These are phyloP conservation scores for Orthosia incerta DNA, from an alignment of 2,888 invertebrate species.

Conservation along the genomic window DNA sequence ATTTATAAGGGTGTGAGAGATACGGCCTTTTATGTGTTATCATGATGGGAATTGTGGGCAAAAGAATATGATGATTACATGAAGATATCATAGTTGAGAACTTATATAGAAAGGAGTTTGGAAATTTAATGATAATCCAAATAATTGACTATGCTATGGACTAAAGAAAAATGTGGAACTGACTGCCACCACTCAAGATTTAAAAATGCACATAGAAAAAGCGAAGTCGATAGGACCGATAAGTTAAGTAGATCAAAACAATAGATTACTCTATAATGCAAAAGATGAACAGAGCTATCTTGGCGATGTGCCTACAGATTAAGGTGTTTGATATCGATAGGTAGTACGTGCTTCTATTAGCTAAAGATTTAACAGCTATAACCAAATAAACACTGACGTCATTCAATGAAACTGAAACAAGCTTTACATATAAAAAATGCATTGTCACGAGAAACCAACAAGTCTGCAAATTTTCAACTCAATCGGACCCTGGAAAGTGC, in stretches of 20 bases:
- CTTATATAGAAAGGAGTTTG: too few species aligned
- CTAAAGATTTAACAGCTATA: too few species aligned
- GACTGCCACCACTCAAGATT: neutral
- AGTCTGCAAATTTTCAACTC: too few species aligned
- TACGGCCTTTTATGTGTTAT: neutral
- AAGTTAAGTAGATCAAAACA: neutral
- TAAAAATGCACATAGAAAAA: neutral
- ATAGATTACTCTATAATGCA: neutral
- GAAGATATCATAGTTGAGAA: neutral
- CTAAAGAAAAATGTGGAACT: neutral
- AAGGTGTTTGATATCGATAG: conserved; percentile 16
- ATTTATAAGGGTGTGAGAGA: conserved; percentile 12
- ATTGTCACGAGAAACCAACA: too few species aligned
- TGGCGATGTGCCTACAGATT: conserved; percentile 37
- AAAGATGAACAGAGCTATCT: conserved; percentile 12
- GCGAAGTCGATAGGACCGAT: neutral
- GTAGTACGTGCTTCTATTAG: neutral
- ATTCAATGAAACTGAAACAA: too few species aligned
- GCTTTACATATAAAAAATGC: too few species aligned
- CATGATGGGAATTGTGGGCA: neutral
- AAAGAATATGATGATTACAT: neutral
- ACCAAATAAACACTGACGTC: too few species aligned
- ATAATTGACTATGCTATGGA: neutral
- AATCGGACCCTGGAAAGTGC: too few species aligned
- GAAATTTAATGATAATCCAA: neutral